Base-by-base conservation (phyloP, 2,113 vertebrate genomes). In the Mionectes macconnelli region DNA sequence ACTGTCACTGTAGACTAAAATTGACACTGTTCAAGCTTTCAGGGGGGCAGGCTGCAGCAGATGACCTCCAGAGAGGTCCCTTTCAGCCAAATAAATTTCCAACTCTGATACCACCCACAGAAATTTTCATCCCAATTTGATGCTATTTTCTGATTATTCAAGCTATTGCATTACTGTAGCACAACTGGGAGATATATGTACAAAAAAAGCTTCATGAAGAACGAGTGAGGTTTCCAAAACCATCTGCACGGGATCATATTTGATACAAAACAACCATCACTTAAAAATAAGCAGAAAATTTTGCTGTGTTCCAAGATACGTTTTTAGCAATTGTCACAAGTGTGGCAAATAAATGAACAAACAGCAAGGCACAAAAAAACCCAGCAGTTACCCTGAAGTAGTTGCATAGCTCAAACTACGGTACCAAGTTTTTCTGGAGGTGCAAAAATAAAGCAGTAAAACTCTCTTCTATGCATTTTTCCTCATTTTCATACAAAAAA, bases 401-500 rank as follows among this genome's bases (percentile, higher is more conserved):
- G n/a, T n/a, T n/a, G n/a, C n/a, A 37, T 5, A 23, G 30, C 28
- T 49, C 49, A 37, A 9, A 8, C 12, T 42, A 45, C 0, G 1
- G 42, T 12, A 84, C 23, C 3, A 12, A 76, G n/a, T 3, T 62
- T 57, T 57, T 73, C 57, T 12, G 12, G 9, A 73, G 31, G 15
- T 49, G 85, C 2, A 10, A 28, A 49, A 21, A 59, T 49, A 7
- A 81, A 89, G 31, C 22, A 60, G n/a, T 67, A 17, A 57, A 57
- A 27, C 21, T 40, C 31, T 14, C 42, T 68, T 39, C 18, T 68
- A 33, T 6, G 8, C 11, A 57, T 72, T 84, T 64, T 42, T 4
- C 14, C 56, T 8, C 18, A 14, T 35, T 70, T 79, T 45, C 40
- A 6, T 20, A 12, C 1, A 8, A 2, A 24, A 62, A 49, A 45